Evolutionary conservation across 2,888 invertebrate species (phyloP).

Genomic region (Drosophila anceps): DNA sequence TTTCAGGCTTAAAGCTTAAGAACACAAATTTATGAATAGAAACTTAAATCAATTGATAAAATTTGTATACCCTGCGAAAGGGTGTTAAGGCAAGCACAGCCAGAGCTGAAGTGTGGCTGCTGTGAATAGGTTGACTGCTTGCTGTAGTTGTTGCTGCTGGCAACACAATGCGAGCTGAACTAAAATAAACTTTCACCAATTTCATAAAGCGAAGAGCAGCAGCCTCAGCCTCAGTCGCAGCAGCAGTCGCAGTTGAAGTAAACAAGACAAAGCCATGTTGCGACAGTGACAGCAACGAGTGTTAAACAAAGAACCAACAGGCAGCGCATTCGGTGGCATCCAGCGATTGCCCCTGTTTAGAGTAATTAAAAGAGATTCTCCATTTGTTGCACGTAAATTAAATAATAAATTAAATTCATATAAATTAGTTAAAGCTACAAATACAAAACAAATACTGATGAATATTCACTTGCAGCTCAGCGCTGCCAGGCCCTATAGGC

Average conservation of each 20-base stretch:
- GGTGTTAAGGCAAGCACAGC: conserved; percentile 31
- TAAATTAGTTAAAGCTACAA: conserved; percentile 62
- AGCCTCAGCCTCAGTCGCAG: not conserved
- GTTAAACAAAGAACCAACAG: conserved; percentile 32
- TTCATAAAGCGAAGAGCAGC: conserved; percentile 65
- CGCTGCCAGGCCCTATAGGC: conserved; percentile 87
- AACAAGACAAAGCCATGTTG: conserved; percentile 34
- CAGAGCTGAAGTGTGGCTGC: conserved; percentile 31
- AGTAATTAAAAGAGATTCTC: conserved; percentile 36
- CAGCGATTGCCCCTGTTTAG: conserved; percentile 10
- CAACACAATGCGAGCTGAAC: conserved; percentile 68
- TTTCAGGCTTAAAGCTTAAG: not conserved
- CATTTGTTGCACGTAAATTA: conserved; percentile 42
- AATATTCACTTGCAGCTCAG: conserved; percentile 1
- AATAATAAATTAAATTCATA: conserved; percentile 51
- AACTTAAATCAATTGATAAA: not conserved
- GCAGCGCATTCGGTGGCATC: conserved; percentile 9
- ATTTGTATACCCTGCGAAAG: conserved; percentile 12
- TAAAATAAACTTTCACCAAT: conserved; percentile 80
- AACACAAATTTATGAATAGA: not conserved
- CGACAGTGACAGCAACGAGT: conserved; percentile 31
- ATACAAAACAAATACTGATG: conserved; percentile 40
- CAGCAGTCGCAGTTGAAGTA: conserved; percentile 23
- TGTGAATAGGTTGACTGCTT: conserved; percentile 63
- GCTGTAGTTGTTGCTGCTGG: conserved; percentile 47